Conservation (phyloP, 2,797 vertebrate genomes). For the Halcyon leucocephala region DNA sequence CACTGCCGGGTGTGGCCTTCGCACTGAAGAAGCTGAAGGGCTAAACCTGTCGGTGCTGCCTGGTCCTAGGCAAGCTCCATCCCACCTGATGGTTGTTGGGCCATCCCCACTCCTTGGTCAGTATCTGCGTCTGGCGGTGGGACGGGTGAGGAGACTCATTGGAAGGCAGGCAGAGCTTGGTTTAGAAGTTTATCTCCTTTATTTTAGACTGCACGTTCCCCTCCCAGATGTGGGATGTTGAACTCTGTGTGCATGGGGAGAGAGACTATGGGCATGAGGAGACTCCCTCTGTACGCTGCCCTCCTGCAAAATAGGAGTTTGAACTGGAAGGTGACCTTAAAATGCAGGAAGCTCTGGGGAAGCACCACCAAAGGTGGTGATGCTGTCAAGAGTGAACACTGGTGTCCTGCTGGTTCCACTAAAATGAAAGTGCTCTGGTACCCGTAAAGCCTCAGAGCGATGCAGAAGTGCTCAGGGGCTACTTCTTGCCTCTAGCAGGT, state of each 20-base stretch:
- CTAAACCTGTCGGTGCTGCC: not conserved
- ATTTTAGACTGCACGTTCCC: not conserved
- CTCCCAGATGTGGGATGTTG: no score
- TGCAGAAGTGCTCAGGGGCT: not conserved
- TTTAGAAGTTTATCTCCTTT: not conserved
- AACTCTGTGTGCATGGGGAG: no score
- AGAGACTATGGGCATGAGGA: not conserved
- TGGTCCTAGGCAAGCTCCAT: not conserved
- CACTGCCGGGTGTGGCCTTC: not conserved
- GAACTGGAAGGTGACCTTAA: not conserved
- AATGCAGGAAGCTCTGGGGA: not conserved
- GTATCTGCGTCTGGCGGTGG: not conserved
- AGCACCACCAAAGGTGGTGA: not conserved
- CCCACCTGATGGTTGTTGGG: not conserved
- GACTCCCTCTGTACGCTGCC: fast-evolving
- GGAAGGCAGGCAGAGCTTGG: not conserved
- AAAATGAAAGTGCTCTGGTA: not conserved
- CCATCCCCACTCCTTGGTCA: fast-evolving
- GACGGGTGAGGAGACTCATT: not conserved
- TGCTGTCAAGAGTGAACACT: not conserved
- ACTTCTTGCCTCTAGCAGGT: not conserved
- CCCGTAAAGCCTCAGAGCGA: not conserved
- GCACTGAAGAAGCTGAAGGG: not conserved
- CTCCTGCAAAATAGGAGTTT: not conserved
- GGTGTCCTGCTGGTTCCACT: not conserved